Percentiles rank a stretch among this genome's conserved stretches.
These are phyloP conservation scores for Cerceris rybyensis DNA, from an alignment of 2,888 invertebrate genomes.

Conservation along the genomic window DNA sequence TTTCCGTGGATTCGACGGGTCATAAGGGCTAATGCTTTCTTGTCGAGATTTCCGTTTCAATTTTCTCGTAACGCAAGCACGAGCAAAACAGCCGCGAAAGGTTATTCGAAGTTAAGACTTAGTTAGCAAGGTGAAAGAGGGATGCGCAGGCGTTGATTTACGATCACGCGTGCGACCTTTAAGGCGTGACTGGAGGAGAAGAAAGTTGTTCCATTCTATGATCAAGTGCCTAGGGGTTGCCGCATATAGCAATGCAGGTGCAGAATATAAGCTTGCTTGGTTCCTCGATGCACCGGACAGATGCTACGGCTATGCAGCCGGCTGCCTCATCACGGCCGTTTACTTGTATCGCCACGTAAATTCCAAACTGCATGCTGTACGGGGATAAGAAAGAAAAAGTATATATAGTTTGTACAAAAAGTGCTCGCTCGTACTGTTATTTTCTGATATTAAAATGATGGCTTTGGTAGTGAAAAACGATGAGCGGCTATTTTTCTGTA, in stretches of 20 bases:
- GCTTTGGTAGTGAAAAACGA: no score
- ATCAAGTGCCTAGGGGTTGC: constrained; percentile 56
- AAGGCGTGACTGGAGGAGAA: constrained; percentile 56
- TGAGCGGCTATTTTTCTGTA: no score
- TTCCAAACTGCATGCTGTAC: neutral
- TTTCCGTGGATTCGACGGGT: constrained; percentile 34
- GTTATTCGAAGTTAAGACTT: constrained; percentile 38
- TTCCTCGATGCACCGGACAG: constrained; percentile 57
- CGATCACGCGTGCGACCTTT: constrained; percentile 63
- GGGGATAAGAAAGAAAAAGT: neutral
- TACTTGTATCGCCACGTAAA: constrained; percentile 35
- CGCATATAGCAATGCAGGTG: constrained; percentile 56
- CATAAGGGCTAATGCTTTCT: constrained; percentile 31
- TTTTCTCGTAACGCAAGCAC: constrained; percentile 50
- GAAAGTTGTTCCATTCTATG: constrained; percentile 66
- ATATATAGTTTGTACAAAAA: neutral
- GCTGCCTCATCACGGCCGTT: constrained; percentile 56
- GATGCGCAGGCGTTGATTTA: constrained; percentile 68
- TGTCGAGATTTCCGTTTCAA: constrained; percentile 36
- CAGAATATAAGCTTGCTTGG: constrained; percentile 58
- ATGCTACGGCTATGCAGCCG: constrained; percentile 64
- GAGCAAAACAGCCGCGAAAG: constrained; percentile 32
- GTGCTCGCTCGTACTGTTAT: neutral
- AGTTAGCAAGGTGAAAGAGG: constrained; percentile 22
- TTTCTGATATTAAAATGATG: no score